Percentiles rank a stretch among this genome's conserved stretches.
These are phyloP conservation scores for Drosophila mimetica DNA, from an alignment of 2,888 invertebrate genomes.

Conservation along the genomic window DNA sequence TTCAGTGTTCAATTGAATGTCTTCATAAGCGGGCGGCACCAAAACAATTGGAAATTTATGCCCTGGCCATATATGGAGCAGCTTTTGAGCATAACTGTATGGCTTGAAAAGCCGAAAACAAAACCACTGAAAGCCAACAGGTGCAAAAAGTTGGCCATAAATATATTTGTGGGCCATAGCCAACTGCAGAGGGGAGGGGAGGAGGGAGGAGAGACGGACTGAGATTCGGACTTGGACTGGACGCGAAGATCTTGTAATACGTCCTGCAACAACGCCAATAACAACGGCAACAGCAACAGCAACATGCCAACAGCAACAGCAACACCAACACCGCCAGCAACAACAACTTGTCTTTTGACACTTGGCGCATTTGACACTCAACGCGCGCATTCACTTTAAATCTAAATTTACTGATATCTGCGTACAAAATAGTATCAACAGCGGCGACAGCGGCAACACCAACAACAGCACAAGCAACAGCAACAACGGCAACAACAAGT, in stretches of 20 bases:
- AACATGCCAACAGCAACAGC: constrained; percentile 15
- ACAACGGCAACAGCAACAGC: constrained; percentile 41
- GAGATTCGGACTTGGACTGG: constrained; percentile 21
- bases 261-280: constrained; percentile 65
- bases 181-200: not conserved
- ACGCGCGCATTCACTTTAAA: constrained; percentile 81
- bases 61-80: constrained; percentile 67
- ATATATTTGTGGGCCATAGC: constrained; percentile 13
- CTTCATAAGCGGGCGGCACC: constrained; percentile 76
- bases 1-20: constrained; percentile 71
- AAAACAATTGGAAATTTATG: constrained; percentile 79
- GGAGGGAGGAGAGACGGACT: not conserved
- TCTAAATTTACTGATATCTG: constrained; percentile 81
- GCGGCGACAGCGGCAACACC: constrained; percentile 72
- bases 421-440: constrained; percentile 81
- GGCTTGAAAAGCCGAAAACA: constrained; percentile 42
- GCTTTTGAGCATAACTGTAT: constrained; percentile 65
- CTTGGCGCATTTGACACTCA: constrained; percentile 80
- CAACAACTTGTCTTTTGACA: constrained; percentile 70
- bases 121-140: constrained; percentile 45
- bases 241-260: constrained; percentile 63
- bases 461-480: constrained; percentile 46
- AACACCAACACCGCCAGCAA: constrained; percentile 36
- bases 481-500: constrained; percentile 48
- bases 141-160: constrained; percentile 45